A percentile compares a stretch with the other conserved stretches of the same genome.
Evolutionary conservation across 2,888 invertebrate species (phyloP).

Genomic region (Scaeva pyrastri): DNA sequence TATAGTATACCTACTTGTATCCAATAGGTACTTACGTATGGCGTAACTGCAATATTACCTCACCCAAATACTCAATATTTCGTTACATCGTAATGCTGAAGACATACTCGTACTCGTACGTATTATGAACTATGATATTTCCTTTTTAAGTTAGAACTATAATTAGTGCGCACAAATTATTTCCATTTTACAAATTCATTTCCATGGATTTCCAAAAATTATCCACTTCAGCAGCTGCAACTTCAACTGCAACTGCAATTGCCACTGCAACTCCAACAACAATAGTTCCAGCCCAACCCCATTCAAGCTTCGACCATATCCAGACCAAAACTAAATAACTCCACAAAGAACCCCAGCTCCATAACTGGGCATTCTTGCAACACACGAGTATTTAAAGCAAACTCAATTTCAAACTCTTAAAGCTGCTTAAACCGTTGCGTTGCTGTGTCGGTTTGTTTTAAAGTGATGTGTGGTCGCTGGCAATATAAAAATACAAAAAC

Average conservation of each 20-base stretch:
- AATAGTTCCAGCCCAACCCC: slow-evolving; percentile 2
- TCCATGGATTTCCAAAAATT: not conserved
- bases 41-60: too few relatives aligned
- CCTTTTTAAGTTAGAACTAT: not conserved
- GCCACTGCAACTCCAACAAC: too few relatives aligned
- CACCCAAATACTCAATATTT: too few relatives aligned
- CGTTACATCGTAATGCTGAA: too few relatives aligned
- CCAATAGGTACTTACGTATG: too few relatives aligned
- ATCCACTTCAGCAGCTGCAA: not conserved
- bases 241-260: not conserved
- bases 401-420: not conserved
- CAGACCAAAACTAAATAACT: not conserved
- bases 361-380: slow-evolving; percentile 22
- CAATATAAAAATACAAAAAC: not conserved
- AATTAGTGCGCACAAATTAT: not conserved
- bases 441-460: not conserved
- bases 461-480: slow-evolving; percentile 7
- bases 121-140: not conserved
- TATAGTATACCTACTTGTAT: too few relatives aligned
- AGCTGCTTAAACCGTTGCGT: not conserved
- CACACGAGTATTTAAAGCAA: slow-evolving; percentile 17
- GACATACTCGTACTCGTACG: too few relatives aligned
- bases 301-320: slow-evolving; percentile 7
- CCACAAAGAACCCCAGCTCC: slow-evolving; percentile 17
- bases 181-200: slow-evolving; percentile 7